These are phyloP conservation scores for Temnothorax rugatulus DNA, from an alignment of 2,888 invertebrate species.

Conservation along the genomic window DNA sequence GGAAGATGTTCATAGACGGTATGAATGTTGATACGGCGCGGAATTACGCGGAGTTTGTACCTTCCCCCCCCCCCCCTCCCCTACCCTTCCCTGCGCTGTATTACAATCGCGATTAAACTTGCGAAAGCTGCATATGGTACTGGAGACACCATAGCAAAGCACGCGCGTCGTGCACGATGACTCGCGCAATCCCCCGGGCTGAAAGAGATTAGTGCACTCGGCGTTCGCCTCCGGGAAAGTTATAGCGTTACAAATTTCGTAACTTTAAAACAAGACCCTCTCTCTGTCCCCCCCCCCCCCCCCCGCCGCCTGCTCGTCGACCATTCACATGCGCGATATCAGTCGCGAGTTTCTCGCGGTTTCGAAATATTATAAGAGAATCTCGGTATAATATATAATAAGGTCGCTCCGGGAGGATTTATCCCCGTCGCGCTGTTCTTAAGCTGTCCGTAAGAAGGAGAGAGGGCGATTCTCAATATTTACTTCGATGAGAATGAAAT, in stretches of 20 bases:
- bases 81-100: neutral
- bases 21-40: constrained; percentile 9
- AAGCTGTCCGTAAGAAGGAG: neutral
- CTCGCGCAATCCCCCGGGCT: neutral
- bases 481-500: neutral
- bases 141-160: neutral
- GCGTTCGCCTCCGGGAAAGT: neutral
- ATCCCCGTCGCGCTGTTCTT: neutral
- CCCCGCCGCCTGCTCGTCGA: too few relatives aligned
- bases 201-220: constrained; percentile 2
- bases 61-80: too few relatives aligned
- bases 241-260: constrained; percentile 13
- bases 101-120: constrained; percentile 32
- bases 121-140: neutral
- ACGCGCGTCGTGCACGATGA: neutral
- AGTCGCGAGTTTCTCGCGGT: neutral
- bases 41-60: constrained; percentile 10
- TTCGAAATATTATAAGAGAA: neutral
- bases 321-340: neutral
- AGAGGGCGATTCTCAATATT: neutral
- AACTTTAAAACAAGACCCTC: neutral
- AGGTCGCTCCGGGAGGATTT: neutral
- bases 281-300: too few relatives aligned
- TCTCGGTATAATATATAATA: neutral
- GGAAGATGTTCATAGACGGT: neutral